Evolutionary conservation across 2,113 vertebrate genomes (phyloP).

Genomic region (Hypomesus transpacificus): DNA sequence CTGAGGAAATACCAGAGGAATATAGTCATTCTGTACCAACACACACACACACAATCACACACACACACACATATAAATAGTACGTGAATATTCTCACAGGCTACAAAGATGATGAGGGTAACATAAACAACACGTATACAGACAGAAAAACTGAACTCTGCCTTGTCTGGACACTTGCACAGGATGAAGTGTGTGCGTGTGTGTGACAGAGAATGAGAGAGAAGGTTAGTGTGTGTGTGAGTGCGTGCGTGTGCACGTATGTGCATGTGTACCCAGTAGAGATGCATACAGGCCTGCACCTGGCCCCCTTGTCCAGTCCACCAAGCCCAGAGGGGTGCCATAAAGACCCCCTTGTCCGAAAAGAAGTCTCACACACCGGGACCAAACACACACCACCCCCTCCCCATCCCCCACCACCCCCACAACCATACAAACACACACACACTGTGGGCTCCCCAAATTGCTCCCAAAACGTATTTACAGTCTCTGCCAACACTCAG

Average conservation of each 20-base stretch:
- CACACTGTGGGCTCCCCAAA: neutral
- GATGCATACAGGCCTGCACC: neutral
- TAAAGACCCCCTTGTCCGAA: constrained; percentile 5
- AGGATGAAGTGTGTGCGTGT: neutral
- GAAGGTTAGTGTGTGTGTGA: neutral
- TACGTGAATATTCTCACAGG: neutral
- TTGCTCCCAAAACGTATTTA: neutral
- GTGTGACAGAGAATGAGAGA: too few species aligned
- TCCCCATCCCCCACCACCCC: neutral
- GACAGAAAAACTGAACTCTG: neutral
- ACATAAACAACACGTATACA: neutral
- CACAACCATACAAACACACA: neutral
- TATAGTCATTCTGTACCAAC: constrained; percentile 59
- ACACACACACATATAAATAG: constrained; percentile 14
- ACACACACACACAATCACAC: constrained; percentile 14
- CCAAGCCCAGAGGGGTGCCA: neutral
- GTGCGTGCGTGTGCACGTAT: neutral
- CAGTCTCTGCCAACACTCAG: neutral
- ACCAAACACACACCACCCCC: neutral
- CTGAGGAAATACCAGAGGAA: constrained; percentile 75
- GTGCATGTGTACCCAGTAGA: neutral
- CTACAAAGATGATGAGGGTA: too few species aligned
- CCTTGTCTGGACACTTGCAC: neutral
- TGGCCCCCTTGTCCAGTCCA: constrained; percentile 2
- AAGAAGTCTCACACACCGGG: neutral